Evolutionary conservation across 2,113 vertebrate species (phyloP).

Genomic region (Eurystomus gularis): DNA sequence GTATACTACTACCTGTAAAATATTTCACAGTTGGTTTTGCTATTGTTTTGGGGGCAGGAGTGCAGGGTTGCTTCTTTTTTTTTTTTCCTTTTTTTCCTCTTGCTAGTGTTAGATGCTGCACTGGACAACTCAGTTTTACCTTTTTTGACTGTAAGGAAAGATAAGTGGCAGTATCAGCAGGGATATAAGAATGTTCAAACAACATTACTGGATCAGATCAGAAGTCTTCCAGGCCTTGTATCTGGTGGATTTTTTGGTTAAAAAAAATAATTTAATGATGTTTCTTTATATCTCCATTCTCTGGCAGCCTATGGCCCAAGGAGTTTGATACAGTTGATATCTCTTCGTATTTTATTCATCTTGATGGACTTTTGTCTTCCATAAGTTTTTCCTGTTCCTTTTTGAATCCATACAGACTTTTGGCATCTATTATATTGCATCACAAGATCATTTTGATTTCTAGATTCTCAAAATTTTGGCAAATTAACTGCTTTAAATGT

Average conservation of each 20-base stretch:
- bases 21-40: background rate
- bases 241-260: background rate
- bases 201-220: background rate
- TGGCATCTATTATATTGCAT: background rate
- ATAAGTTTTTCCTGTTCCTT: background rate
- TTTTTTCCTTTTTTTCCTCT: background rate
- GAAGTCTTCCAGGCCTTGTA: background rate
- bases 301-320: background rate
- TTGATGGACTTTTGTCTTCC: background rate
- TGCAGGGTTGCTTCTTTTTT: background rate
- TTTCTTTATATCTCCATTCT: background rate
- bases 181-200: background rate
- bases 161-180: background rate
- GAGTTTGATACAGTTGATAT: background rate
- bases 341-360: background rate
- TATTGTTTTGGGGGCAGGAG: background rate
- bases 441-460: background rate
- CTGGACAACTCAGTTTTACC: background rate
- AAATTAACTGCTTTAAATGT: background rate
- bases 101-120: background rate
- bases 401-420: background rate
- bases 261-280: background rate
- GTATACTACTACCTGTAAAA: background rate
- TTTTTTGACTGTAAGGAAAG: background rate
- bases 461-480: background rate